A percentile compares a stretch with the other conserved stretches of the same genome.
Conservation (phyloP, 1,140 invertebrate species). For the Diabrotica undecimpunctata region DNA sequence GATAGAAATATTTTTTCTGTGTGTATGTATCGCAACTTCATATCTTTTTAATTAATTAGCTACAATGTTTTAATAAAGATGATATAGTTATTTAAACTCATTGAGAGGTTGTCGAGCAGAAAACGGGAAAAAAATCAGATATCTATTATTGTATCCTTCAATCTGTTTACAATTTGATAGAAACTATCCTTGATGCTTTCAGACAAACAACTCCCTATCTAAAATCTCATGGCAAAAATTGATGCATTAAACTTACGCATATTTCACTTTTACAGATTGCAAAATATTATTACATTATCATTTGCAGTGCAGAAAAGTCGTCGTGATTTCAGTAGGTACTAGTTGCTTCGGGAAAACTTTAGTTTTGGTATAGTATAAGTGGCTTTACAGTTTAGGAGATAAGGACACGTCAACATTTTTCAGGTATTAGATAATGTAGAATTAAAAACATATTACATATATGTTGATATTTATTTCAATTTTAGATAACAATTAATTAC, state of each 20-base stretch:
- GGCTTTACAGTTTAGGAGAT: no score
- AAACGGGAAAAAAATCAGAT: neutral
- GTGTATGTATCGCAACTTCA: no score
- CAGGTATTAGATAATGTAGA: no score
- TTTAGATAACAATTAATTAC: no score
- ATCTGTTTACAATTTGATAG: constrained; percentile 37
- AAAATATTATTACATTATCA: constrained; percentile 9
- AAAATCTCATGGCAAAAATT: constrained; percentile 22
- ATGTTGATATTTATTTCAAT: no score
- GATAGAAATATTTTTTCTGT: no score
- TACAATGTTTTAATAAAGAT: no score
- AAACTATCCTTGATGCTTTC: constrained; percentile 32
- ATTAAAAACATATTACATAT: no score
- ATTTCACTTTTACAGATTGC: constrained; percentile 18
- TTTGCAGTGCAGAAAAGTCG: constrained; percentile 10
- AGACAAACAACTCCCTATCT: constrained; percentile 35
- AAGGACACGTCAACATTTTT: no score
- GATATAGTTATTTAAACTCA: neutral
- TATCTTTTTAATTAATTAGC: no score
- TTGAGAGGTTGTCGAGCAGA: neutral
- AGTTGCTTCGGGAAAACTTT: no score
- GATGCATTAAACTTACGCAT: constrained; percentile 27
- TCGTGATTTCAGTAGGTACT: neutral
- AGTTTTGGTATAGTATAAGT: no score
- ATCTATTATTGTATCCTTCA: constrained; percentile 30